A percentile compares a stretch with the other conserved stretches of the same genome.
These are phyloP conservation scores for Lytechinus pictus DNA, from an alignment of 35 echinoderm and acorn worm genomes.

Conservation along the genomic window DNA sequence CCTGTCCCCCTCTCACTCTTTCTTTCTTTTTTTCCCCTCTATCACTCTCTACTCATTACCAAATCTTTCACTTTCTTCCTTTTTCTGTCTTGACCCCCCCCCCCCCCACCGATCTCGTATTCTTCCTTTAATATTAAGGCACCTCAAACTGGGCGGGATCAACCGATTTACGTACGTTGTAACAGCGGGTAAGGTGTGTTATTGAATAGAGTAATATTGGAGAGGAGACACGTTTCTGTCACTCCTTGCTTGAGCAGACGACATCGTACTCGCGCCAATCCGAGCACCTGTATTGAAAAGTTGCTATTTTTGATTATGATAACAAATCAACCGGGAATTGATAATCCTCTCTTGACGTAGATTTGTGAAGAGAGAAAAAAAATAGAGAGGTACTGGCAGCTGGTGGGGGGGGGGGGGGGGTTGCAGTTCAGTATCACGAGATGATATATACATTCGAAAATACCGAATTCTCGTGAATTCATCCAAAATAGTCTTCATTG, in stretches of 20 bases:
- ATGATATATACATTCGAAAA: background rate
- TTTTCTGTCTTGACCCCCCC: too few relatives aligned
- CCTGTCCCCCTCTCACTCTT: too few relatives aligned
- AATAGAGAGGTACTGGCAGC: background rate
- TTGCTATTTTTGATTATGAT: conserved; percentile 16
- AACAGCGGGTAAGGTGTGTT: background rate
- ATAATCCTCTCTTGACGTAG: conserved; percentile 19
- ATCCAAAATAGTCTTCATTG: background rate
- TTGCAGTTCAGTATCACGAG: background rate
- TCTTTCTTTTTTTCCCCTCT: too few relatives aligned
- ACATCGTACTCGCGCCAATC: background rate
- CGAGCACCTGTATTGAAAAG: background rate
- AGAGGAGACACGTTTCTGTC: background rate
- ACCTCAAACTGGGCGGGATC: background rate
- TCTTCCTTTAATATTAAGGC: background rate
- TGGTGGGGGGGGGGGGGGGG: background rate
- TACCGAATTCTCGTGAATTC: background rate
- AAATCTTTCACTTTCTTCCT: too few relatives aligned
- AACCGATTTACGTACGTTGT: background rate
- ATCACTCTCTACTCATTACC: too few relatives aligned
- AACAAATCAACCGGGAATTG: background rate
- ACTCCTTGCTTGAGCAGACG: background rate
- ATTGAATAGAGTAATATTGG: background rate
- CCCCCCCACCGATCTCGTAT: background rate
- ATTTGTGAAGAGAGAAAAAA: background rate